These are phyloP conservation scores for Bostrychus sinensis DNA, from an alignment of 2,113 vertebrate species.

Conservation along the genomic window DNA sequence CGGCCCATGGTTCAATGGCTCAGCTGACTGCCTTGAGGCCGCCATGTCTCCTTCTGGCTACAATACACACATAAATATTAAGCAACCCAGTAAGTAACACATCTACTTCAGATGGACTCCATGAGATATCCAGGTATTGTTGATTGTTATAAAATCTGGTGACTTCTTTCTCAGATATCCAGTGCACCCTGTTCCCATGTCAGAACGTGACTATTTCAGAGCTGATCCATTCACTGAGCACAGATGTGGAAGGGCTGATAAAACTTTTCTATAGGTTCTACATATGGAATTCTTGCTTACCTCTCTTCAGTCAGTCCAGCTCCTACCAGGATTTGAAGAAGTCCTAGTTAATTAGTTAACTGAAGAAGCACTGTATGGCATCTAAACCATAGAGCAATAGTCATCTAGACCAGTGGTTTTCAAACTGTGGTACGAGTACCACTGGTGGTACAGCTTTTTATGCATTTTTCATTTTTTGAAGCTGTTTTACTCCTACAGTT, in stretches of 20 bases:
- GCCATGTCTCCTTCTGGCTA: rapidly evolving
- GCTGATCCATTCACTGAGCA: rapidly evolving
- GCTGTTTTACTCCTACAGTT: too few species aligned
- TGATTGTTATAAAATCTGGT: not conserved
- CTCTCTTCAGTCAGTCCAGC: not conserved
- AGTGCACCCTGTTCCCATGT: not conserved
- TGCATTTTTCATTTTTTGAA: too few species aligned
- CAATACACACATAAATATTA: not conserved
- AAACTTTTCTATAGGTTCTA: not conserved
- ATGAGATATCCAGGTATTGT: not conserved
- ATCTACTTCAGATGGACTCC: not conserved
- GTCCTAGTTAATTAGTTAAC: not conserved
- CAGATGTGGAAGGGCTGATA: rapidly evolving
- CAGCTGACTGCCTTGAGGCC: rapidly evolving
- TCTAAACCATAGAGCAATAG: too few species aligned
- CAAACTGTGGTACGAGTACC: too few species aligned
- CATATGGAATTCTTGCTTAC: not conserved
- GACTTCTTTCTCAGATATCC: slow-evolving; percentile 1
- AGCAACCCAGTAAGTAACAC: not conserved
- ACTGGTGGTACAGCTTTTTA: too few species aligned
- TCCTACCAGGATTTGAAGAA: rapidly evolving
- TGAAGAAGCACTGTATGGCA: not conserved
- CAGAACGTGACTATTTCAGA: rapidly evolving
- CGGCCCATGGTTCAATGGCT: not conserved
- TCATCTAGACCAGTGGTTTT: too few species aligned